Evolutionary conservation across 2,113 vertebrate genomes (phyloP).

Genomic region (Oreochromis niloticus): DNA sequence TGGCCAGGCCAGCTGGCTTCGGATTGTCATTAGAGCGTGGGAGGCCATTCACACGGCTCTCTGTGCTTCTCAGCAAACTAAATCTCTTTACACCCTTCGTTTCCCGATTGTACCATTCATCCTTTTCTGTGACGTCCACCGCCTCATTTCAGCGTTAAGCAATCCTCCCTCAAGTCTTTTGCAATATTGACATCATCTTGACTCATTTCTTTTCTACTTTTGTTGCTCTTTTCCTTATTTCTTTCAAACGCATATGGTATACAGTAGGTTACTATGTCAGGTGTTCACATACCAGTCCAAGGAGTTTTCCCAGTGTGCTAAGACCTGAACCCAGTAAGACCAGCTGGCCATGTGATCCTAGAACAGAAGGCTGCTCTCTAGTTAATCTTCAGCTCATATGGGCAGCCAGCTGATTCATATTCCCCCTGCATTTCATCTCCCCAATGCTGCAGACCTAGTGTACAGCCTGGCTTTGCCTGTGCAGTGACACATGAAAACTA

Average conservation of each 20-base stretch:
- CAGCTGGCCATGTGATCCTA: neutral
- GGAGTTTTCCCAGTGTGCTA: neutral
- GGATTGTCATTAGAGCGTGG: conserved; percentile 30
- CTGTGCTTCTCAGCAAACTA: neutral
- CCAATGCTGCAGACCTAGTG: neutral
- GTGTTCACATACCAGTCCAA: neutral
- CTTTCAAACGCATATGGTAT: neutral
- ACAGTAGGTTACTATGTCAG: neutral
- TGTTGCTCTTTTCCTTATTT: neutral
- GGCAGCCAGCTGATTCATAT: neutral
- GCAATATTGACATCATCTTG: neutral
- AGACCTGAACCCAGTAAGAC: neutral
- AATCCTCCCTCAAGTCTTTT: neutral
- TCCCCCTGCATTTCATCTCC: neutral
- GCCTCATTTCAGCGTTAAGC: neutral
- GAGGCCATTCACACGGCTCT: conserved; percentile 19
- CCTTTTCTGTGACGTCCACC: neutral
- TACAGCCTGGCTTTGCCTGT: neutral
- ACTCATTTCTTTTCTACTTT: neutral
- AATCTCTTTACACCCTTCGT: neutral
- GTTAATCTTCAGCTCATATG: neutral
- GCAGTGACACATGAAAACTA: neutral
- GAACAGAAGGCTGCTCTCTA: neutral
- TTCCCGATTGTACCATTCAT: neutral
- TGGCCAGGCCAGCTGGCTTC: conserved; percentile 23